phyloP scores from a whole-genome alignment of 1,140 invertebrate genomes.

The Pemphigus obesinymphae region DNA sequence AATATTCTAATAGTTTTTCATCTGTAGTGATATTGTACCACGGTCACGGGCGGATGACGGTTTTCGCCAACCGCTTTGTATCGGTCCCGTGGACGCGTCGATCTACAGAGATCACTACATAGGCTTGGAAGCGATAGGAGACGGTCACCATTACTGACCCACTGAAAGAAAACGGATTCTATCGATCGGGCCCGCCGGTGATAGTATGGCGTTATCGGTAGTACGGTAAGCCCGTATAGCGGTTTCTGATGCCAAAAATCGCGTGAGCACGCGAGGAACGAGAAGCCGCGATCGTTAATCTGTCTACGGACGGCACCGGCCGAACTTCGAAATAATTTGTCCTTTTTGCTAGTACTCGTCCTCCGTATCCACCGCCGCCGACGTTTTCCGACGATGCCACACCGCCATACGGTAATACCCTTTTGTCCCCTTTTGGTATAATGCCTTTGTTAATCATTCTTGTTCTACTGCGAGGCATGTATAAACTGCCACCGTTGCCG shows the following conservation, averaged over 20 bases:
- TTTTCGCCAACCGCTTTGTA: too few species aligned
- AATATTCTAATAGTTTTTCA: too few species aligned
- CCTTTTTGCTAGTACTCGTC: background rate
- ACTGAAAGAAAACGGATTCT: background rate
- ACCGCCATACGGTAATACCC: background rate
- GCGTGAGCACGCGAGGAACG: background rate
- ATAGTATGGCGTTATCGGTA: too few species aligned
- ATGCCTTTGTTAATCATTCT: constrained; percentile 34
- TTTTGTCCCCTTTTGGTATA: constrained; percentile 22
- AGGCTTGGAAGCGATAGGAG: too few species aligned
- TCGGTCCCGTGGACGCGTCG: too few species aligned
- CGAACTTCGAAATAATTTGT: constrained; percentile 34
- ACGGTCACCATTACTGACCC: background rate
- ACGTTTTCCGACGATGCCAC: background rate
- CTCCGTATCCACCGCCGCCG: background rate
- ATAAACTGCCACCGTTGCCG: background rate
- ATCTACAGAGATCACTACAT: too few species aligned
- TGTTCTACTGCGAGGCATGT: background rate
- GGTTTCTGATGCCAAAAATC: constrained; percentile 23
- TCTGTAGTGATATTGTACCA: too few species aligned
- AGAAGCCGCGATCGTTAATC: background rate
- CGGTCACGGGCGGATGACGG: too few species aligned
- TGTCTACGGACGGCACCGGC: constrained; percentile 29
- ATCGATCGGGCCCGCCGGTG: too few species aligned
- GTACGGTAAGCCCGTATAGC: background rate